Base-by-base conservation (phyloP, 2,113 vertebrate genomes). In the Cardinalis cardinalis region DNA sequence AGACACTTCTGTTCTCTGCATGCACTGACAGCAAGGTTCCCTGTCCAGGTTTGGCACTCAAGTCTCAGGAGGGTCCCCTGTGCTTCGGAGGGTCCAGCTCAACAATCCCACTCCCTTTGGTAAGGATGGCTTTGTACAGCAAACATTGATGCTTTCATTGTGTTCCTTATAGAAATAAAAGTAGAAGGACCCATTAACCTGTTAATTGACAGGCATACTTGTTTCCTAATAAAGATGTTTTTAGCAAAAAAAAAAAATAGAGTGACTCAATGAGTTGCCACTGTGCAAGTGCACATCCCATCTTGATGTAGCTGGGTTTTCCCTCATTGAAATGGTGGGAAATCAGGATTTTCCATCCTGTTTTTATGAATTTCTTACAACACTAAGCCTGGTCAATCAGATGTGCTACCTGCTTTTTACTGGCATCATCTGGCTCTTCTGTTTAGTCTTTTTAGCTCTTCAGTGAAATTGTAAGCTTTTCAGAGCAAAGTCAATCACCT, bases 51-150 rank as follows among this genome's bases (percentile, higher is more conserved):
- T 99, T 90, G 98, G 99, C 58, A 97, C 98, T 61, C 98, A 97
- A 32, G 34, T 99, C 44, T 99, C 98, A 9, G 98, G 98, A 94
- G 98, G 98, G 51, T 95, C 98, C 77, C 98, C 98, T 0, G 88
- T 98, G 75, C 97, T 97, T 44, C 97, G 98, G 11, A 97, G 86
- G 32, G 85, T 99, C 79, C 98, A 76, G 60, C 98, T 99, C 92
- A 98, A 98, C 84, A 99, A 99, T 92, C 98, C 97, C 73, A 98
- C 98, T 77, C 97, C 98, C 59, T 99, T 96, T 86, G 98, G 99
- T 99, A 95, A 97, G 97, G 74, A 5, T 14, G 34, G 19, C 10
- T 52, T 64, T n/a, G 56, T 34, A 14, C 36, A 49, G 28, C 31
- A 60, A 49, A 15, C 34, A 21, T 1, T 0, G 1, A 55, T 19